Percentiles rank a stretch among this genome's conserved stretches.
phyloP scores from a whole-genome alignment of 2,797 vertebrate genomes.

The Pelobates cultripes region DNA sequence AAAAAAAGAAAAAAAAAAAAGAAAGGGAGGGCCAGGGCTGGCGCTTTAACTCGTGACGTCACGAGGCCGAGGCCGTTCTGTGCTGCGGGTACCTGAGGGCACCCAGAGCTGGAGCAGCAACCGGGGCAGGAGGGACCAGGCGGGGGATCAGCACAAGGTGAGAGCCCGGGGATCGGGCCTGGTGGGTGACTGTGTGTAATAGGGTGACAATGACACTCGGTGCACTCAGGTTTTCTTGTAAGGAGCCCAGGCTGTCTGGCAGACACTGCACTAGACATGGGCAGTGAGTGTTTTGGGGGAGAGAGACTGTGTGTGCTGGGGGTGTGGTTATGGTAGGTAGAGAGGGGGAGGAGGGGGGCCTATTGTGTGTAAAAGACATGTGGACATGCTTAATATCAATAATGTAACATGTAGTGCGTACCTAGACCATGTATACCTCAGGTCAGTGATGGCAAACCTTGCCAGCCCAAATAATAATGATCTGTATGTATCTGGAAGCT shows the following conservation, averaged over 20 bases:
- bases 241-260: background rate
- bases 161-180: background rate
- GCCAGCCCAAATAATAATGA: no score
- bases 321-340: constrained; percentile 30
- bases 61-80: constrained; percentile 35
- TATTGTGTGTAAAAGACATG: constrained; percentile 39
- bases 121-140: background rate
- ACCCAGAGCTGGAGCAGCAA: constrained; percentile 8
- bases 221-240: no score
- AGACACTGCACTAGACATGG: constrained; percentile 37
- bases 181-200: background rate
- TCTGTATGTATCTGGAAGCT: no score
- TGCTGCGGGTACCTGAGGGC: constrained; percentile 20
- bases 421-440: no score
- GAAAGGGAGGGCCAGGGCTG: constrained; percentile 15
- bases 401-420: no score
- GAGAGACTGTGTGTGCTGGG: constrained; percentile 8
- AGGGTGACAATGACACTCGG: no score
- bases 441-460: no score
- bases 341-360: background rate
- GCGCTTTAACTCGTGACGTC: constrained; percentile 49
- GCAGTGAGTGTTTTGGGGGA: background rate
- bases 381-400: background rate
- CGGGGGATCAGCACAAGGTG: background rate
- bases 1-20: no score